Base-by-base conservation (phyloP, 2,113 vertebrate species). In the Plestiodon gilberti region DNA sequence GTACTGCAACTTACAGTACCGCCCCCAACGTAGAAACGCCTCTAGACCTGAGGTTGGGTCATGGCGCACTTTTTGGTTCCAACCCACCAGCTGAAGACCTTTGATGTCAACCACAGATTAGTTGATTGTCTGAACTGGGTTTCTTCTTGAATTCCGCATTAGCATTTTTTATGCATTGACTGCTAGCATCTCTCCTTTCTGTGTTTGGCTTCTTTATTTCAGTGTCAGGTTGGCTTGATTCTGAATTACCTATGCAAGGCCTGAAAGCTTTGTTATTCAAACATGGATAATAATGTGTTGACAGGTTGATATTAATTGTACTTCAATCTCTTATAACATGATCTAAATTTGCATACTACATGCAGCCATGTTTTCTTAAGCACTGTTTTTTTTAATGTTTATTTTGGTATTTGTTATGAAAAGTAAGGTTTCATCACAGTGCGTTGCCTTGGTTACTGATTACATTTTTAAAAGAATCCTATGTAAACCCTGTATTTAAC, bases 401-500 rank as follows among this genome's bases (percentile, higher is more conserved):
- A 64, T 90, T 90, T 87, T 89, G 20, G 25, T 84, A 89, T 90
- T 84, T 92, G 75, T 87, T 90, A 75, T 85, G 82, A 75, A 69
- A 75, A 89, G 35, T 40, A 64, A 90, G 8, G 61, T 90, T 92
- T 88, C 87, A 88, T 77, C 48, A 73, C 78, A 89, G 91, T 89
- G 86, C 88, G 92, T 93, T 93, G 82, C 87, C 89, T 93, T 92
- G 91, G 59, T 62, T 93, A 93, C 90, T 93, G 92, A 89, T 75
- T 64, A 85, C 85, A 90, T 92, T 91, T 69, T 90, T 89, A n/a
- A 83, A 55, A 0, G 57, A 23, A 76, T 13, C 80, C 82, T 85
- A 67, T 85, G 91, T 90, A 91, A 90, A 86, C 84, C 89, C 1
- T 87, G 81, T 79, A 88, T 86, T 90, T 89, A 82, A 90, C 78